Base-by-base conservation (phyloP, 1,140 invertebrate species). In the Tribolium castaneum region DNA sequence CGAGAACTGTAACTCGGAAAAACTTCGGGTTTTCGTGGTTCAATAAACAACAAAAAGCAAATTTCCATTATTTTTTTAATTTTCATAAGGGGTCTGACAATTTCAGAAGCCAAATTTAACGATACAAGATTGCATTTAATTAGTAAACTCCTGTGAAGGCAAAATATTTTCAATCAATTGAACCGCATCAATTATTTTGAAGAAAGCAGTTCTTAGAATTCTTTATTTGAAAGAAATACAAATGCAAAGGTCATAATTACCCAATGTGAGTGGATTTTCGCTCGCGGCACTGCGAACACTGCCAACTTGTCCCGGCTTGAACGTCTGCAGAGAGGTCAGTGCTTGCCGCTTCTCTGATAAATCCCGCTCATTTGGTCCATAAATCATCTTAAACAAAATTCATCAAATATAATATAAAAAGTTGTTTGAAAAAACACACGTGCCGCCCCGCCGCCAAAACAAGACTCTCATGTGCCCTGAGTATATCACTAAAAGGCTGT, bases 401-500 rank as follows among this genome's bases (percentile, higher is more conserved):
- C 10, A 45, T 13, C 35, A 30, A 6, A 30, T 30, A 30, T 30
- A 25, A 80, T 2, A 52, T 49, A 13, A 71, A 16, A 75, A 34
- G 59, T 62, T 51, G 22, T 59, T 14, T 59, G 66, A 2, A 19
- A 2, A 80, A 76, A 19, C 22, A 9, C 9, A 86, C 85, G 50
- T 86, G 84, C 80, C 83, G 79, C 54, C 85, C 85, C 62, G 82
- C 84, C 52, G 82, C 79, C 71, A 72, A 81, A 4, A 85, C 78
- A 77, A 84, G 83, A 86, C 89, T 93, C 90, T 91, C 89, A 83
- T 95, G 93, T 6, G 93, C 93, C 80, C 91, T 89, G 79, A 92
- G 89, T 3, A 96, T 86, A 83, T 94, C 93, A 51, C 94, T 92
- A 50, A 90, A 87, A 0, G 94, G 94, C 82, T 95, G 91, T 7